Percentiles rank a stretch among this genome's conserved stretches.
Evolutionary conservation across 1,140 invertebrate species (phyloP).

Genomic region (Plodia interpunctella): DNA sequence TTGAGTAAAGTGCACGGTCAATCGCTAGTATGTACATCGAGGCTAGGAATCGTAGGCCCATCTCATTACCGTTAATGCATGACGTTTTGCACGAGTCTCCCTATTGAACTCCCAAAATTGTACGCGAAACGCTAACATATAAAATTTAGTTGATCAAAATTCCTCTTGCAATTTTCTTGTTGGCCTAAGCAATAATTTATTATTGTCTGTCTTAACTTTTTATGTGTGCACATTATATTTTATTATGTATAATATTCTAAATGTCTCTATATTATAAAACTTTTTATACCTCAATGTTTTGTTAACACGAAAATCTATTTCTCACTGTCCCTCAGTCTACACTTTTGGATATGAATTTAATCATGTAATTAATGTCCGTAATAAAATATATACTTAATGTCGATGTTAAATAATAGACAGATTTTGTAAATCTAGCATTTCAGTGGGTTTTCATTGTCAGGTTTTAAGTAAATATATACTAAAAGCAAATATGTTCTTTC

Average conservation of each 20-base stretch:
- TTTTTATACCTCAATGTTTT: not conserved
- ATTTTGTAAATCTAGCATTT: too few relatives aligned
- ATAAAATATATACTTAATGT: too few relatives aligned
- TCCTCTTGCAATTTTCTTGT: not conserved
- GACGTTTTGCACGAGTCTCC: constrained; percentile 37
- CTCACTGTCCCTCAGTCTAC: not conserved
- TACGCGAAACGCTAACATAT: constrained; percentile 9
- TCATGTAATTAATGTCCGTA: too few relatives aligned
- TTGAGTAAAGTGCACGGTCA: constrained; percentile 35
- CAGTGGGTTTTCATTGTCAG: too few relatives aligned
- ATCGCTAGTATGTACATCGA: constrained; percentile 16
- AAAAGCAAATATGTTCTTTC: too few relatives aligned
- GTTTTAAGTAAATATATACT: too few relatives aligned
- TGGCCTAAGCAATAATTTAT: not conserved
- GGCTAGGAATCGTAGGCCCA: constrained; percentile 35
- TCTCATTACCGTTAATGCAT: constrained; percentile 46
- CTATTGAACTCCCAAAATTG: not conserved
- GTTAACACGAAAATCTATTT: not conserved
- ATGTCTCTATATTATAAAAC: not conserved
- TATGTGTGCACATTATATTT: too few relatives aligned
- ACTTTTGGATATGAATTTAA: not conserved
- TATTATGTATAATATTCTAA: not conserved
- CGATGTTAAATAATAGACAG: too few relatives aligned
- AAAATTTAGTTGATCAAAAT: not conserved
- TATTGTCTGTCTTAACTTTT: not conserved